Evolutionary conservation across 2,797 vertebrate species (phyloP).

Genomic region (Acrocephalus scirpaceus): DNA sequence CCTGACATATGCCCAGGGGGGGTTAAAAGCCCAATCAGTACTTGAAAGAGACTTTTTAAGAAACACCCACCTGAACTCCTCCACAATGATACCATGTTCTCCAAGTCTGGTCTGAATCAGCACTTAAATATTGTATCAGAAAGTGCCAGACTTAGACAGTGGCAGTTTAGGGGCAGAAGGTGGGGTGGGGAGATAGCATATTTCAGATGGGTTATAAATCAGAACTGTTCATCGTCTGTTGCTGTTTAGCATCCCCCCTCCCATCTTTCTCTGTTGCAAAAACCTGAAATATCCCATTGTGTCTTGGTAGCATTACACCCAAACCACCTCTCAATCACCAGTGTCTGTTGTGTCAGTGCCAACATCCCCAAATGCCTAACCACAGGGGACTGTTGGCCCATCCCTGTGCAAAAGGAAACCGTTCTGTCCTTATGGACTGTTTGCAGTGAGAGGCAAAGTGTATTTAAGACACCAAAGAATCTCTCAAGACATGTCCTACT

Average conservation of each 20-base stretch:
- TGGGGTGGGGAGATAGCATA: conserved; percentile 12
- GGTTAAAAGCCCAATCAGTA: not conserved
- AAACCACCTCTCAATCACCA: not conserved
- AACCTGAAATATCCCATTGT: conserved; percentile 3
- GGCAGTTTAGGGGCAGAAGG: conserved; percentile 35
- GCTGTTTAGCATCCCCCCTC: not conserved
- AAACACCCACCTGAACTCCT: not conserved
- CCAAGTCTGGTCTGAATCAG: not conserved
- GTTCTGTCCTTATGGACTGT: not conserved
- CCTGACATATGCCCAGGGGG: not conserved
- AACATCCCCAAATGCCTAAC: conserved; percentile 1
- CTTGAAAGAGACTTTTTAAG: not conserved
- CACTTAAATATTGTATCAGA: conserved; percentile 17
- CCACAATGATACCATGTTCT: not conserved
- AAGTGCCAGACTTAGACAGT: not conserved
- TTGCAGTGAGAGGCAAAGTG: not conserved
- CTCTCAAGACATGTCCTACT: not conserved
- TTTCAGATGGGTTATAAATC: conserved; percentile 38
- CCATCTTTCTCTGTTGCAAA: not conserved
- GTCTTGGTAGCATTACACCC: not conserved
- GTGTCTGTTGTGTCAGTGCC: not conserved
- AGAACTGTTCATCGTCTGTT: not conserved
- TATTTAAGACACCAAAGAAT: not conserved
- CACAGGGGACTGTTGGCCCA: conserved; percentile 42
- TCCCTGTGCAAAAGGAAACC: not conserved